Evolutionary conservation across 2,113 vertebrate species (phyloP), one percentile per base, ranked within the genome.

Genomic region (Columbina picui): DNA sequence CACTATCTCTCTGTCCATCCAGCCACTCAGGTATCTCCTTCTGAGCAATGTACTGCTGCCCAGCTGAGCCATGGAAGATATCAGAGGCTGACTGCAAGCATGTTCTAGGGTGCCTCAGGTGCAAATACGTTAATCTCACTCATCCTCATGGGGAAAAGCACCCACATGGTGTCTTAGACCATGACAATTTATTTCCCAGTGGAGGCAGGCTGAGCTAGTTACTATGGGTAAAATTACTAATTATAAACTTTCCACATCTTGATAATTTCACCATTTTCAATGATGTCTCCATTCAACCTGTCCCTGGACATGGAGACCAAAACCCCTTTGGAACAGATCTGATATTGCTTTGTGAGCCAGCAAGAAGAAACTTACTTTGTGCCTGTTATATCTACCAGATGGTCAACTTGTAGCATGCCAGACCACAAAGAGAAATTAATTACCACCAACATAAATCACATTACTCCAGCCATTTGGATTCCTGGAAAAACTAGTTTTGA

Each of bases 401-500:
- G 49, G 65, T 64, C 70, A 64, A 32, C 36, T 52, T 65, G 84
- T 6, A 70, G 69, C 74, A 89, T 29, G 63, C 55, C 87, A 95
- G 84, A 27, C 36, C 67, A 50, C 73, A 82, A 82, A 45, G 74
- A 83, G 27, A 36, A 22, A 18, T 57, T 73, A 73, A 94, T 87
- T 79, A 77, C 41, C 57, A 85, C 7, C 67, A 87, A 14, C 67
- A 93, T 36, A 73, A 85, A 80, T 61, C 63, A 70, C 55, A 65
- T 45, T 79, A 39, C 45, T 52, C 45, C 47, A 15, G 1, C 38
- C 84, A 88, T 47, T 57, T 83, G 47, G 38, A 57, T 87, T 94
- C 95, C 84, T 80, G 94, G 87, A 95, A 94, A 90, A 80, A 29
- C 59, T 63, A 10, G 20, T 74, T 94, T 73, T 76, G 57, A 84